A percentile compares a stretch with the other conserved stretches of the same genome.
These are phyloP conservation scores for Ia io DNA, from an alignment of 2,113 vertebrate species.

Conservation along the genomic window DNA sequence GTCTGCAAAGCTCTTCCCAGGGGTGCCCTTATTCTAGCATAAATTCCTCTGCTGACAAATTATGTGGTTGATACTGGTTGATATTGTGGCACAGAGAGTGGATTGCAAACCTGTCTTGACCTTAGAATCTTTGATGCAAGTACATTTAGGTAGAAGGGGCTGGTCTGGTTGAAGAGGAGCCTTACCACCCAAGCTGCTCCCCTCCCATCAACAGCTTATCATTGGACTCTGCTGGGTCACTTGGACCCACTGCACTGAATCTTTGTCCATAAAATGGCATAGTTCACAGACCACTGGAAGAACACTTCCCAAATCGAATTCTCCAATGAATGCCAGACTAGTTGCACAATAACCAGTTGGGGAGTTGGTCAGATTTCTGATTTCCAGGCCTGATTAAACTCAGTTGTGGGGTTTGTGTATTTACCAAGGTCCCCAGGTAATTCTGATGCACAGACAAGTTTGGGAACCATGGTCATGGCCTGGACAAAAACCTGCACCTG, in stretches of 20 bases:
- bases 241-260: neutral
- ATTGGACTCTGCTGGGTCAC: neutral
- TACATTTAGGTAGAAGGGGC: no score
- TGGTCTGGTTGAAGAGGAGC: neutral
- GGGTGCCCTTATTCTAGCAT: neutral
- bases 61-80: neutral
- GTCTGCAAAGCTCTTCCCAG: neutral
- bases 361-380: neutral
- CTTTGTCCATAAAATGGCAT: neutral
- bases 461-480: neutral
- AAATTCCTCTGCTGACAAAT: neutral
- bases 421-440: neutral
- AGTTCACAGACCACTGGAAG: neutral
- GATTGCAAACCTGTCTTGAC: neutral
- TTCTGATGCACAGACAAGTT: neutral
- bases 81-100: neutral
- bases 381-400: neutral
- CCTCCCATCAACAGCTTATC: neutral
- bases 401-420: neutral
- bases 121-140: neutral
- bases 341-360: neutral
- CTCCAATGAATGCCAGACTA: neutral
- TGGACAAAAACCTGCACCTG: neutral
- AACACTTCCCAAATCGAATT: neutral
- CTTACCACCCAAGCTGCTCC: neutral